phyloP scores from a whole-genome alignment of 92 coral and sea anemone genomes.

The Anthopleura xanthogrammica region DNA sequence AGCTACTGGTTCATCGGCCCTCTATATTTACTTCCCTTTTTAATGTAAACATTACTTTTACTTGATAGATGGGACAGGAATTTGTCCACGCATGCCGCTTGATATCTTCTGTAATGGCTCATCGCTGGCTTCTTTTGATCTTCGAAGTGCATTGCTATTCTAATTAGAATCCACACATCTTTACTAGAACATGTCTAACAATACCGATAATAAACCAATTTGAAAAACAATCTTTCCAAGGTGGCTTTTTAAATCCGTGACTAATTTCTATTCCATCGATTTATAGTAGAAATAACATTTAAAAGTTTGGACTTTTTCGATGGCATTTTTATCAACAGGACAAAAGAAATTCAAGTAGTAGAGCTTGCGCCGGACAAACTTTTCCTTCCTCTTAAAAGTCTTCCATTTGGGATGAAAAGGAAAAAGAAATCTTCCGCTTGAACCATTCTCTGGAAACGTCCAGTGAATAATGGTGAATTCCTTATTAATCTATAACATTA shows the following conservation, averaged over 20 bases:
- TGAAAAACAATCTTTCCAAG: background rate
- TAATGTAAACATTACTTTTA: background rate
- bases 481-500: too few species aligned
- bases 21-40: background rate
- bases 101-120: background rate
- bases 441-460: background rate
- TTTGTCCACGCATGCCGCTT: background rate
- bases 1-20: background rate
- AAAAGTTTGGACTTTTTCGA: background rate
- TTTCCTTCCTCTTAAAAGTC: background rate
- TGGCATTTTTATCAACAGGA: background rate
- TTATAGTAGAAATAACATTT: background rate
- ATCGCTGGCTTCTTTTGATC: constrained; percentile 4
- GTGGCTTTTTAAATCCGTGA: background rate
- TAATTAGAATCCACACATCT: background rate
- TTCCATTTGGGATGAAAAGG: background rate
- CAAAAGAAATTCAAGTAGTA: background rate
- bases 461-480: background rate
- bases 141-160: constrained; percentile 3
- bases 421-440: background rate
- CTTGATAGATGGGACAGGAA: constrained; percentile 4
- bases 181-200: background rate
- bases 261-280: background rate
- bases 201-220: background rate
- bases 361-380: background rate